Conservation (phyloP, 92 coral and sea anemone species). For the Micromussa lordhowensis region DNA sequence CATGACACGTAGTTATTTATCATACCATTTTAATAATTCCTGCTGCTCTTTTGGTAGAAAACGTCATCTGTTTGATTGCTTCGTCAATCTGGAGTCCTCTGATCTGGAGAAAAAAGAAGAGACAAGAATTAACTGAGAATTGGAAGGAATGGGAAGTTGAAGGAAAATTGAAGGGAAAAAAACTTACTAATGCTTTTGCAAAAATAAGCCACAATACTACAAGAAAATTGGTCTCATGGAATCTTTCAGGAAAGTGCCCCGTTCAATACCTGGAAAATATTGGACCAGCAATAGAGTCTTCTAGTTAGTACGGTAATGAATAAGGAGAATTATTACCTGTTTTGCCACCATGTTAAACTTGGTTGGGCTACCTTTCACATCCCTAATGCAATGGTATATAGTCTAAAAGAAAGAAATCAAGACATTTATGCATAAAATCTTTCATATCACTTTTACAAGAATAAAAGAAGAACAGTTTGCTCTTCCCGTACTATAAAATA, state of each 20-base stretch:
- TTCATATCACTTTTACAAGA: background rate
- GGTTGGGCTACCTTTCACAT: constrained; percentile 88
- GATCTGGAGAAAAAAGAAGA: constrained; percentile 58
- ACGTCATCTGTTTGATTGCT: constrained; percentile 97
- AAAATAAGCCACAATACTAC: too few relatives aligned
- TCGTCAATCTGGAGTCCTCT: constrained; percentile 87
- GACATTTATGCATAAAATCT: background rate
- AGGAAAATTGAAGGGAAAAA: too few relatives aligned
- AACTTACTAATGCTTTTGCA: too few relatives aligned
- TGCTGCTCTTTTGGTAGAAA: constrained; percentile 97
- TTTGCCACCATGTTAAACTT: constrained; percentile 93
- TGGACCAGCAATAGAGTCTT: too few relatives aligned
- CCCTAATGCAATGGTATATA: constrained; percentile 77
- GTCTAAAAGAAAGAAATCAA: constrained; percentile 53
- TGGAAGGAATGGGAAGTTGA: too few relatives aligned
- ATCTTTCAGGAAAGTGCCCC: too few relatives aligned
- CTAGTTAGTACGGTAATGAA: too few relatives aligned
- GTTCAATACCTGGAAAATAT: too few relatives aligned
- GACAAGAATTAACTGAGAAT: background rate
- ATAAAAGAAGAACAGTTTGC: background rate
- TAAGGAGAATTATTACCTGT: too few relatives aligned
- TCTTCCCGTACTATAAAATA: background rate
- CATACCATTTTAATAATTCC: constrained; percentile 85
- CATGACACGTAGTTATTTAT: too few relatives aligned
- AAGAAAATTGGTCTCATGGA: too few relatives aligned